Evolutionary conservation across 2,113 vertebrate genomes (phyloP).

Genomic region (Elephantulus edwardii): DNA sequence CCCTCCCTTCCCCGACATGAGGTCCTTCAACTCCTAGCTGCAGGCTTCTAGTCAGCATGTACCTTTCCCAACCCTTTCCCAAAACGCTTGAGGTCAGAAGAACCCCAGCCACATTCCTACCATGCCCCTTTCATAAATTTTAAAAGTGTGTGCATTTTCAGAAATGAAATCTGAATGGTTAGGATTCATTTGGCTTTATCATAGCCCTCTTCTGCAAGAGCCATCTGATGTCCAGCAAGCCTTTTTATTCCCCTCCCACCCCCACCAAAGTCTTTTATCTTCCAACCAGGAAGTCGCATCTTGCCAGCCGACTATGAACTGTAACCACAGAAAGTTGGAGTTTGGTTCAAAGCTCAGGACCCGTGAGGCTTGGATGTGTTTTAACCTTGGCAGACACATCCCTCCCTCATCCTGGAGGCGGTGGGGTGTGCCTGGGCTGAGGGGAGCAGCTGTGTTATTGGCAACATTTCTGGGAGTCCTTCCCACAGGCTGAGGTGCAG

Average conservation of each 20-base stretch:
- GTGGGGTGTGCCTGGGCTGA: neutral
- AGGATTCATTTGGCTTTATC: neutral
- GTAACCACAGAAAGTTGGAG: conserved; percentile 68
- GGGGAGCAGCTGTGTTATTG: neutral
- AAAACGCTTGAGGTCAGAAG: neutral
- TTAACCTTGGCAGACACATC: conserved; percentile 24
- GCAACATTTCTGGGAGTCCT: neutral
- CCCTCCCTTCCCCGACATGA: neutral
- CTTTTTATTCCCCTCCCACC: neutral
- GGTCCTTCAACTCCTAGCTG: conserved; percentile 21
- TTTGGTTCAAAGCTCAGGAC: conserved; percentile 61
- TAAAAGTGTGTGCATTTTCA: conserved; percentile 10
- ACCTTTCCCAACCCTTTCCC: neutral
- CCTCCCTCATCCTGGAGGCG: neutral
- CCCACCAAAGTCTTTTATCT: conserved; percentile 60
- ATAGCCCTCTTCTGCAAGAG: conserved; percentile 39
- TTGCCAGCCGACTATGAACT: conserved; percentile 64
- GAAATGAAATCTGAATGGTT: neutral
- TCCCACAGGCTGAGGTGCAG: conserved; percentile 5
- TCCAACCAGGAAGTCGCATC: conserved; percentile 65
- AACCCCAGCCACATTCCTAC: neutral
- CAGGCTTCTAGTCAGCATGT: neutral
- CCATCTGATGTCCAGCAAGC: conserved; percentile 16
- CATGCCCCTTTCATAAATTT: neutral
- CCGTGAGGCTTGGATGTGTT: conserved; percentile 46